Base-by-base conservation (phyloP, 2,113 vertebrate genomes). In the Odontophorus gujanensis region DNA sequence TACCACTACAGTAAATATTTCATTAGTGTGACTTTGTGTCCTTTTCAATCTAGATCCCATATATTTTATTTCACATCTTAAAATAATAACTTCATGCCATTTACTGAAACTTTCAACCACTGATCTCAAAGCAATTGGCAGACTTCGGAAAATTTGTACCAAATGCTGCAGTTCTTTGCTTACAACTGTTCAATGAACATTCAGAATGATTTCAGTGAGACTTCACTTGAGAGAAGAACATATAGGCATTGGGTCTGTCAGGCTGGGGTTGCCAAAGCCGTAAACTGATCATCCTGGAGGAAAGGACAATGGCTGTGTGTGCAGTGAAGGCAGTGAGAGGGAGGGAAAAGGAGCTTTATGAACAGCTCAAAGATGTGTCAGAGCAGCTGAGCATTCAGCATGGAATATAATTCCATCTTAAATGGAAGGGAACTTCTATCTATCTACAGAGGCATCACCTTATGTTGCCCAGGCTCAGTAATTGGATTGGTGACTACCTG, bases 241-340 rank as follows among this genome's bases (percentile, higher is more conserved):
- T 77, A 6, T 40, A 34, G 34, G 30, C 50, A 21, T 6, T 63
- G 28, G 17, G 21, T 61, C 40, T 75, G 18, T 58, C 26, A 28
- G 26, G 50, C 18, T 6, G 0, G 0, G 57, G 26, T 13, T 59
- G 51, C 67, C 1, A 7, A 78, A 68, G 19, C 15, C 61, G 43
- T 50, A 84, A 67, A 13, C 45, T 20, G 73, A 5, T 48, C 38
- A 22, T 19, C 36, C 74, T 34, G 73, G 72, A 74, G 22, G 22
- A 78, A 63, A 55, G 7, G 12, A 5, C 14, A 50, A 67, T 13
- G n/a, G 17, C 42, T 58, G 36, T 3, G 6, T 18, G 5, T 13
- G 40, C 17, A 50, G 11, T 0, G 1, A 3, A 15, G 43, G 12
- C 4, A 16, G 72, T 0, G 2, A 78, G 61, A 71, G 0, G 0